Conservation (phyloP, 2,797 vertebrate species). For the Cyprinella venusta region DNA sequence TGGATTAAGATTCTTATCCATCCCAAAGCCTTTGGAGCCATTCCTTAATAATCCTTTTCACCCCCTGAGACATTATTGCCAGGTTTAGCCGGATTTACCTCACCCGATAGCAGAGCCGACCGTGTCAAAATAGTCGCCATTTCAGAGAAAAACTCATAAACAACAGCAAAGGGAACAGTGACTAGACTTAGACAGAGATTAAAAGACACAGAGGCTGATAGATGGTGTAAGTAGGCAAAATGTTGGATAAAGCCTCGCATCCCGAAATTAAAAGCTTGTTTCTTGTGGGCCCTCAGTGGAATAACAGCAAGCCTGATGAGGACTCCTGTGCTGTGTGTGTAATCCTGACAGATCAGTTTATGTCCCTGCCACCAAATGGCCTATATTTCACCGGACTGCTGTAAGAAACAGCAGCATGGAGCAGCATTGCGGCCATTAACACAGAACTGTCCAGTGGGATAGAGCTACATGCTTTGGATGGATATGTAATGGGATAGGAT, state of each 20-base stretch:
- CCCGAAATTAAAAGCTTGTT: slow-evolving; percentile 28
- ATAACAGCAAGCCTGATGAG: slow-evolving; percentile 35
- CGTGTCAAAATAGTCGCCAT: slow-evolving; percentile 62
- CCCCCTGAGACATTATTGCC: slow-evolving; percentile 78
- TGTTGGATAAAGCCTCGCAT: slow-evolving; percentile 25
- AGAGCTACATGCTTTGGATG: background rate
- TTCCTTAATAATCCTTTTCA: slow-evolving; percentile 83
- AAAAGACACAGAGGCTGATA: slow-evolving; percentile 16
- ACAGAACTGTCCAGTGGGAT: background rate
- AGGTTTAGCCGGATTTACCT: slow-evolving; percentile 78
- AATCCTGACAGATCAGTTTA: slow-evolving; percentile 46
- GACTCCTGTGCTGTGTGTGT: slow-evolving; percentile 25
- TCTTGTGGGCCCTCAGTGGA: slow-evolving; percentile 23
- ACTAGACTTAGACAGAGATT: slow-evolving; percentile 10
- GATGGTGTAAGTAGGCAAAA: slow-evolving; percentile 23
- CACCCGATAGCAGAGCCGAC: slow-evolving; percentile 63
- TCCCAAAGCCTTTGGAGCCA: slow-evolving; percentile 79
- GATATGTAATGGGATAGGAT: background rate
- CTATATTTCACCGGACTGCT: slow-evolving; percentile 44
- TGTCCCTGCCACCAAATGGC: slow-evolving; percentile 43
- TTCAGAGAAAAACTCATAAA: slow-evolving; percentile 61
- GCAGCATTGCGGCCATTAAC: background rate
- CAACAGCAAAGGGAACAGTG: slow-evolving; percentile 19
- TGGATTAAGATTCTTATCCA: slow-evolving; percentile 88
- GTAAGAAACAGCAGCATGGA: slow-evolving; percentile 21